Conservation (phyloP, 2,888 invertebrate species). For the Tetragnatha montana region DNA sequence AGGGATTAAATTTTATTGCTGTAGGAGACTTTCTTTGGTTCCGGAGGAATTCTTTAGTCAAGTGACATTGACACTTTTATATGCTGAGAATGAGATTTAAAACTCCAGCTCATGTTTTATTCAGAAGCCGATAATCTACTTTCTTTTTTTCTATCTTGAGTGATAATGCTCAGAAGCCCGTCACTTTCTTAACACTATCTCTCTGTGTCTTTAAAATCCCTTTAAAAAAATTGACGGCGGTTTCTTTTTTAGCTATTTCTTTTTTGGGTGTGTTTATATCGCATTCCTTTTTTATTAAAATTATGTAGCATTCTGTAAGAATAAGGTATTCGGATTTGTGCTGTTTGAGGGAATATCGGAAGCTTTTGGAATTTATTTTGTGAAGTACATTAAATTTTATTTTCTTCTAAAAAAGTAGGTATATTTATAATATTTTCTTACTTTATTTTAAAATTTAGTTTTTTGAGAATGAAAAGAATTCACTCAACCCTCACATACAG, state of each 20-base stretch:
- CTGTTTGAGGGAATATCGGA: too few species aligned
- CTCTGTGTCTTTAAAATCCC: slow-evolving; percentile 27
- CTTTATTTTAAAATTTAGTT: too few species aligned
- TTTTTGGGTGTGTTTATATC: not conserved
- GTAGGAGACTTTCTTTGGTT: not conserved
- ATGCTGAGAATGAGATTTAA: slow-evolving; percentile 32
- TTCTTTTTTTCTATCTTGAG: not conserved
- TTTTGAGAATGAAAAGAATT: too few species aligned
- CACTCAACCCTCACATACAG: too few species aligned
- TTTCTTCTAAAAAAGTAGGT: too few species aligned
- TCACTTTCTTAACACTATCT: slow-evolving; percentile 34
- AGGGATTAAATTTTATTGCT: slow-evolving; percentile 44
- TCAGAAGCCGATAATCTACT: slow-evolving; percentile 14
- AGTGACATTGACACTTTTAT: slow-evolving; percentile 35
- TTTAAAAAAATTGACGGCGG: slow-evolving; percentile 9
- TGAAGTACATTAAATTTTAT: too few species aligned
- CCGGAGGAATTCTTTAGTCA: slow-evolving; percentile 28
- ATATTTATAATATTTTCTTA: too few species aligned
- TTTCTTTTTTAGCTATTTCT: not conserved
- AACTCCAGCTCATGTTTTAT: slow-evolving; percentile 42
- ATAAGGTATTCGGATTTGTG: too few species aligned
- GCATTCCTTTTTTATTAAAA: too few species aligned
- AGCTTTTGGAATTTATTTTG: too few species aligned
- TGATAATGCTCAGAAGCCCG: not conserved
- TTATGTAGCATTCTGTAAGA: too few species aligned